phyloP scores from a whole-genome alignment of 2,797 vertebrate species.

The Chelon labrosus region DNA sequence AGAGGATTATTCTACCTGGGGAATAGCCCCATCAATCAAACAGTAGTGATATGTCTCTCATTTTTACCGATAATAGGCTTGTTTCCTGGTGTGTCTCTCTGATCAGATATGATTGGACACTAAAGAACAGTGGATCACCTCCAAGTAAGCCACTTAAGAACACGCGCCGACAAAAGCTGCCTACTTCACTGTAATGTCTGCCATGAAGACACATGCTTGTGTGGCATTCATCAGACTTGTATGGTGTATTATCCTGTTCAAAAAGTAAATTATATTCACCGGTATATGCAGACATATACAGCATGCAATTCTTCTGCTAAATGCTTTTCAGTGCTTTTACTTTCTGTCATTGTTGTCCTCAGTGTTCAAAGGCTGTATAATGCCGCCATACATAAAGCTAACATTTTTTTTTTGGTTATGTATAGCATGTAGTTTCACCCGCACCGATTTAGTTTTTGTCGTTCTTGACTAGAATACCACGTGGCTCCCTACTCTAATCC shows the following conservation, averaged over 20 bases:
- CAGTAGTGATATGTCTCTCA: conserved; percentile 78
- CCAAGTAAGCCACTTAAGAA: conserved; percentile 62
- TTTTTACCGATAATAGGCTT: conserved; percentile 79
- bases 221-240: conserved; percentile 4
- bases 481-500: conserved; percentile 59
- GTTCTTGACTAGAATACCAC: conserved; percentile 38
- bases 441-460: conserved; percentile 46
- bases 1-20: conserved; percentile 81
- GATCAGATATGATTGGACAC: conserved; percentile 84
- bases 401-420: background rate
- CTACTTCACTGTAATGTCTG: conserved; percentile 45
- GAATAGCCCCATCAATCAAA: conserved; percentile 86
- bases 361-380: background rate
- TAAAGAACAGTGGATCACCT: conserved; percentile 73
- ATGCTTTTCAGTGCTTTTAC: conserved; percentile 21
- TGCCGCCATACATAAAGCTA: background rate
- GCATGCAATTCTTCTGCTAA: conserved; percentile 9
- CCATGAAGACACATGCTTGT: conserved; percentile 41
- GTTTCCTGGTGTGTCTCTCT: conserved; percentile 79
- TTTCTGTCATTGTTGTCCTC: background rate
- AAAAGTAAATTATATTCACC: background rate
- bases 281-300: background rate
- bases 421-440: conserved; percentile 22
- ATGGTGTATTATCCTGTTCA: conserved; percentile 4
- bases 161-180: conserved; percentile 68